Conservation (phyloP, 1,140 invertebrate species). For the Neodiprion pinetum region DNA sequence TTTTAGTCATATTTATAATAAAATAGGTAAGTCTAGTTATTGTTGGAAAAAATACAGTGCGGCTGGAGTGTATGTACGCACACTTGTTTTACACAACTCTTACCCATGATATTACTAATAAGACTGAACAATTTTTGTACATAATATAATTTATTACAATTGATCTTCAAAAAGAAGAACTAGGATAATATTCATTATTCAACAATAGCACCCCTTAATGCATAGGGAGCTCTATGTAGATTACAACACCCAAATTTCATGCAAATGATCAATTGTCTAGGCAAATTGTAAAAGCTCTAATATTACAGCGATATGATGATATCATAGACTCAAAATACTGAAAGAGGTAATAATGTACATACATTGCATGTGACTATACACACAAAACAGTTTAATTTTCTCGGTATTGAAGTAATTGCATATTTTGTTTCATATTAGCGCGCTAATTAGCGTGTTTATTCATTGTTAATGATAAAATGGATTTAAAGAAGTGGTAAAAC, state of each 20-base stretch:
- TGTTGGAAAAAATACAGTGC: slow-evolving; percentile 18
- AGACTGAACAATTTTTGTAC: slow-evolving; percentile 37
- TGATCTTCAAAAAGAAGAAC: slow-evolving; percentile 28
- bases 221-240: slow-evolving; percentile 19
- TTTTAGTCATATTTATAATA: slow-evolving; percentile 22
- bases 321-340: not conserved
- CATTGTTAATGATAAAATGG: too few species aligned
- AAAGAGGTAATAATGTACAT: slow-evolving; percentile 1
- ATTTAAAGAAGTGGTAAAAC: too few species aligned
- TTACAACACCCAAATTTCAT: slow-evolving; percentile 24
- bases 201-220: slow-evolving; percentile 24
- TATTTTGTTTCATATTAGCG: too few species aligned
- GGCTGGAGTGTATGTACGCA: not conserved
- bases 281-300: not conserved
- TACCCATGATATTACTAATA: slow-evolving; percentile 10
- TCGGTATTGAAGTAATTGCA: too few species aligned
- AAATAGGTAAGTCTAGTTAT: not conserved
- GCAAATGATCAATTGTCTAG: slow-evolving; percentile 25
- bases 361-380: not conserved
- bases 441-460: too few species aligned
- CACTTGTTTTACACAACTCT: not conserved
- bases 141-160: slow-evolving; percentile 36
- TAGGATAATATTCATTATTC: slow-evolving; percentile 36
- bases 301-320: not conserved
- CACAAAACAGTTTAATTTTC: too few species aligned